A percentile compares a stretch with the other conserved stretches of the same genome.
Conservation (phyloP, 2,888 invertebrate genomes). For the Rhopalosiphum nymphaeae region DNA sequence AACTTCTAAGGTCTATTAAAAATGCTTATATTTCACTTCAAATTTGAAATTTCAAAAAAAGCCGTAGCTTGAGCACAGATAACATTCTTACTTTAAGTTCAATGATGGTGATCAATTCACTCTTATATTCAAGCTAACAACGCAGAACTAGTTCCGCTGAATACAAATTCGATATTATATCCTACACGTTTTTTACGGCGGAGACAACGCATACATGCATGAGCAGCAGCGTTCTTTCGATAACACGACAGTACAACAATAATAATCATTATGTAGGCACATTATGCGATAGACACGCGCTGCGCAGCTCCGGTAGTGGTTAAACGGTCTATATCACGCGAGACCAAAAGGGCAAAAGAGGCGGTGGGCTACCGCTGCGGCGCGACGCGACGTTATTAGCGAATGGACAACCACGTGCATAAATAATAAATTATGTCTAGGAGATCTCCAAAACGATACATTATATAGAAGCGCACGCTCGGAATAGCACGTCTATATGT, state of each 20-base stretch:
- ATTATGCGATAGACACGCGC: neutral
- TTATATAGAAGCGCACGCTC: neutral
- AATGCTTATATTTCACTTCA: no score
- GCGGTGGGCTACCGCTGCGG: neutral
- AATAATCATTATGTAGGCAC: neutral
- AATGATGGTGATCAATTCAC: no score
- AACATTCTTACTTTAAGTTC: no score
- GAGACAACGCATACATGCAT: neutral
- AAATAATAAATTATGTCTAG: neutral
- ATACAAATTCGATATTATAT: neutral
- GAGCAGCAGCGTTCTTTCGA: neutral
- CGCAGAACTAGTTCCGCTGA: no score
- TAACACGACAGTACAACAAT: neutral
- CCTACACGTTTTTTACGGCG: neutral
- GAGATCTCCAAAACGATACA: neutral
- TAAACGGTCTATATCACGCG: neutral
- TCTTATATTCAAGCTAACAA: no score
- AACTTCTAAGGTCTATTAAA: no score
- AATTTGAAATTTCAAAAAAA: no score
- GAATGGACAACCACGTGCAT: neutral
- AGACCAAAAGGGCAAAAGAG: neutral
- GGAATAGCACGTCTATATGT: neutral
- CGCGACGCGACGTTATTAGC: neutral
- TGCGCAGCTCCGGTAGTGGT: neutral
- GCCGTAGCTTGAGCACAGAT: no score